Conservation (phyloP, 2,888 invertebrate genomes). For the Thymelicus acteon region DNA sequence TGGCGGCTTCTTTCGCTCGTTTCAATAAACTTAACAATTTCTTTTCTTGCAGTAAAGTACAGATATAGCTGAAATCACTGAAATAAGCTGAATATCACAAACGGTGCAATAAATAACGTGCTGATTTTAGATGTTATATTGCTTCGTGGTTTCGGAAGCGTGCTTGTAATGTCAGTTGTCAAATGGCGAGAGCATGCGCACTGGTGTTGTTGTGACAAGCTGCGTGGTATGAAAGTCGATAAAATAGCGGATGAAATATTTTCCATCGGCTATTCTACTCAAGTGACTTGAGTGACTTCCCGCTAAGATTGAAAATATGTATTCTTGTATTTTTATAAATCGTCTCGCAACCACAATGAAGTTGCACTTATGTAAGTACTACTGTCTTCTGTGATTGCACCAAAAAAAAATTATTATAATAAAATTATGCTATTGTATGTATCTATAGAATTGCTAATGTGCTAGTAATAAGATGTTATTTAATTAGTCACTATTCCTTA, state of each 20-base stretch:
- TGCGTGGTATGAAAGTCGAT: conserved; percentile 64
- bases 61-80: conserved; percentile 16
- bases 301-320: not conserved
- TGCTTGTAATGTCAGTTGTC: conserved; percentile 70
- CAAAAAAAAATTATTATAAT: too few species aligned
- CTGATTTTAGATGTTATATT: conserved; percentile 48
- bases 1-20: conserved; percentile 60
- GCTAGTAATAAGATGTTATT: too few species aligned
- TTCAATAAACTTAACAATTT: conserved; percentile 51
- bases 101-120: conserved; percentile 21
- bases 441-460: too few species aligned
- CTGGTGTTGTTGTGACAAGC: conserved; percentile 60
- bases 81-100: conserved; percentile 15
- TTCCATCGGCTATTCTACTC: not conserved
- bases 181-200: conserved; percentile 69
- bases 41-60: conserved; percentile 11
- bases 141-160: conserved; percentile 64
- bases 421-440: too few species aligned
- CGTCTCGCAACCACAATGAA: too few species aligned
- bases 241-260: conserved; percentile 58
- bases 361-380: too few species aligned
- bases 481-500: too few species aligned
- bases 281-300: not conserved
- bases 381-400: too few species aligned
- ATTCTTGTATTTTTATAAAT: not conserved